These are phyloP conservation scores for Fringilla coelebs DNA, from an alignment of 2,797 vertebrate genomes.

Conservation along the genomic window DNA sequence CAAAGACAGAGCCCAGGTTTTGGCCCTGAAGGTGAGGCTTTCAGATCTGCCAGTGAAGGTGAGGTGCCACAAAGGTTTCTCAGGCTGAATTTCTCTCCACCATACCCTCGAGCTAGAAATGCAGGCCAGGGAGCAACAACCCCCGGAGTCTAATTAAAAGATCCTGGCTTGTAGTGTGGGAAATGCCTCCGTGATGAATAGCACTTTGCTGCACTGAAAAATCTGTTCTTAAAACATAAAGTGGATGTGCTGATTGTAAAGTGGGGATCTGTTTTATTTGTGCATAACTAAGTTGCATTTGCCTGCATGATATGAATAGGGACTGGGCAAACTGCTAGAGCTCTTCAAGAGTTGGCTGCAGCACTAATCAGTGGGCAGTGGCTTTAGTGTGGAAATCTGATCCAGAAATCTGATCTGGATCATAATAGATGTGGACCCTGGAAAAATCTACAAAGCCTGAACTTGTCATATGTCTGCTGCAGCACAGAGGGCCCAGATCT, in stretches of 20 bases:
- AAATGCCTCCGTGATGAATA: not conserved
- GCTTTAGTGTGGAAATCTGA: not conserved
- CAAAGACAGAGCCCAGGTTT: not conserved
- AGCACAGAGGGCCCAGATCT: not conserved
- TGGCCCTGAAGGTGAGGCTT: not conserved
- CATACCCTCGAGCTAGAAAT: not conserved
- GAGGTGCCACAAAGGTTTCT: not conserved
- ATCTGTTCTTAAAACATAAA: not conserved
- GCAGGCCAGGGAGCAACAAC: not conserved
- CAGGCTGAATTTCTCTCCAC: not conserved
- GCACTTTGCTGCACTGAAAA: not conserved
- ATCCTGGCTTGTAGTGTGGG: not conserved
- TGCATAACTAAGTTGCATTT: not conserved
- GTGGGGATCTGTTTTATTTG: not conserved
- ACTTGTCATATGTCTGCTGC: not conserved
- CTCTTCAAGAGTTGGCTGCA: not conserved
- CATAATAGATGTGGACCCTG: accelerated
- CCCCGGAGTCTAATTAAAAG: not conserved
- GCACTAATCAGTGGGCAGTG: not conserved
- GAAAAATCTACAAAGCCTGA: not conserved
- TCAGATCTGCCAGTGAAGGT: not conserved
- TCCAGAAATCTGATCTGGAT: not conserved
- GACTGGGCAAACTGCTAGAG: not conserved
- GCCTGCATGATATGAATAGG: not conserved
- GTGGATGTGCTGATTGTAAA: not conserved